phyloP scores from a whole-genome alignment of 2,113 vertebrate genomes.

The Oryzias woworae region DNA sequence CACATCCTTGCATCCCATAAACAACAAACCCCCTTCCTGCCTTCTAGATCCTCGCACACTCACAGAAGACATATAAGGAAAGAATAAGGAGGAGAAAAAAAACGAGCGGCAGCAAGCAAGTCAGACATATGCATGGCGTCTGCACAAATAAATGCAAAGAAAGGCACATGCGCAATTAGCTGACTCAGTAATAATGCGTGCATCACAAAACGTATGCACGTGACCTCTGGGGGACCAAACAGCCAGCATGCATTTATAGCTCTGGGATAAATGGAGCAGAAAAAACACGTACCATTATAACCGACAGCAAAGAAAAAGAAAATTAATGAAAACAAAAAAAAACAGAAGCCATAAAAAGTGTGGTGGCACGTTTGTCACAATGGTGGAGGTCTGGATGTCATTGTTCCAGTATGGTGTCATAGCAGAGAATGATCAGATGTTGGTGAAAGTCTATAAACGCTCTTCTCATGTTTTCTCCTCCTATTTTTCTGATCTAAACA shows the following conservation, averaged over 20 bases:
- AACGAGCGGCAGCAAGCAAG: conserved; percentile 11
- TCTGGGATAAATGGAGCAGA: conserved; percentile 66
- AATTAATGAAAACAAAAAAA: conserved; percentile 31
- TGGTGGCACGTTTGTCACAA: conserved; percentile 15
- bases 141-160: conserved; percentile 20
- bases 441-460: not conserved
- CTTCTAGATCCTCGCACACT: conserved; percentile 17
- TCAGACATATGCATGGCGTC: not conserved
- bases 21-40: conserved; percentile 48
- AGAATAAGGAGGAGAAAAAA: conserved; percentile 1
- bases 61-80: conserved; percentile 13
- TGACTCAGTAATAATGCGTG: conserved; percentile 52
- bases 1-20: conserved; percentile 72
- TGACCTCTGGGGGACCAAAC: conserved; percentile 51
- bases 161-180: conserved; percentile 37
- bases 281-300: conserved; percentile 63
- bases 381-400: conserved; percentile 12
- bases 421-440: too few species aligned
- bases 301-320: conserved; percentile 25
- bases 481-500: not conserved
- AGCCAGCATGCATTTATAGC: conserved; percentile 58
- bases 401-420: too few species aligned
- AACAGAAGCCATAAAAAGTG: conserved; percentile 5
- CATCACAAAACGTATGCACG: conserved; percentile 60
- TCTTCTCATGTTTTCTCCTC: conserved; percentile 1